Evolutionary conservation across 2,888 invertebrate genomes (phyloP), one percentile per base, ranked within the genome.

Genomic region (Athalia circularis): DNA sequence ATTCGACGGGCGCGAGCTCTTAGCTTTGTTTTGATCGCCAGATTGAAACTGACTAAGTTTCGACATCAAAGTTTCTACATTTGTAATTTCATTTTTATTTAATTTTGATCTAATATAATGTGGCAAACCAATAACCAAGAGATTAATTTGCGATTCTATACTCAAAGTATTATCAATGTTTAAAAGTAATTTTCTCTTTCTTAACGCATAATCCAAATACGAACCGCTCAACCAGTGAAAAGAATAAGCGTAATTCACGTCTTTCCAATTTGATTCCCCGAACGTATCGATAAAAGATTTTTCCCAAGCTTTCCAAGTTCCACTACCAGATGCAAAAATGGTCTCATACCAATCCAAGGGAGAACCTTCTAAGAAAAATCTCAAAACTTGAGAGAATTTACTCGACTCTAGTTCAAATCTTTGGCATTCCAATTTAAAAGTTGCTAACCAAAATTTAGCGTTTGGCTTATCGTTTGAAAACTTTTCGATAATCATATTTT

Each of bases 351-450:
- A n/a, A n/a, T n/a, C n/a, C n/a, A n/a, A n/a, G n/a, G n/a, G n/a
- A n/a, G 79, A 61, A 68, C 80, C 80, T 54, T 79, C 80, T 61
- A 80, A 67, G 29, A 61, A 77, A 13, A 79, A 75, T 72, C 75
- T 79, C 62, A 79, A 77, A 61, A 76, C 74, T 74, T 80, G 74
- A 1, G 80, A 11, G 54, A 59, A 52, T 68, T 80, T 9, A 50
- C 54, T 75, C 77, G 68, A 68, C 50, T 50, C 77, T 64, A 74
- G 65, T 52, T 76, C 79, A 11, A 75, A 77, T 70, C 77, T 64
- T 15, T 68, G 59, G 64, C 65, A 81, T 61, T 81, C 79, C 64
- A 74, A 47, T n/a, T 61, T 50, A 77, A 79, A 80, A 15, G 15
- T 59, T 59, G 5, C 6, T 59, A 59, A 15, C 59, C 59, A 59